Base-by-base conservation (phyloP, 2,797 vertebrate species). In the Pipistrellus kuhlii region DNA sequence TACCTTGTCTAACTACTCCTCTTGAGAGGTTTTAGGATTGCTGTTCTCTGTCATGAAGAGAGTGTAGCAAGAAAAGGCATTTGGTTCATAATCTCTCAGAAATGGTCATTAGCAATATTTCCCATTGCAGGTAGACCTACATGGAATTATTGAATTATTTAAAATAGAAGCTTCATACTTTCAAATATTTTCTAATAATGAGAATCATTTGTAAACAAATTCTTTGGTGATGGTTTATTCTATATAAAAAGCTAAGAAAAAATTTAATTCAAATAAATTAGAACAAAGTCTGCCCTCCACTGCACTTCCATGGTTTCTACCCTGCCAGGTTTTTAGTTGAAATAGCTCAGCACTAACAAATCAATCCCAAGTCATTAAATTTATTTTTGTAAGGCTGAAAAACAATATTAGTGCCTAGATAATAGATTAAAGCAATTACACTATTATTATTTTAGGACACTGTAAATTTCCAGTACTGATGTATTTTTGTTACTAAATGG, bases 401-500 rank as follows among this genome's bases (percentile, higher is more conserved):
- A 95, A 38, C 95, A 97, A 5, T 96, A 97, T 97, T 93, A 95
- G 76, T 96, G 95, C 97, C 94, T 86, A 77, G 97, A 97, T 98
- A 98, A 98, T 97, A 98, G 97, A 98, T 97, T 98, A 98, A 98
- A 93, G 97, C 98, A 98, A 98, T 98, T 98, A 98, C 92, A 90
- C 94, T 97, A 98, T 98, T 98, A 98, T 98, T 98, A 98, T 98
- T 98, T 98, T 98, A 97, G 96, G 96, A 97, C 96, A 98, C 97
- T 97, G 97, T 98, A 98, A 98, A 98, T 98, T 98, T 97, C 97
- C 97, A 96, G 86, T 85, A 86, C 94, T 93, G 97, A 97, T 97
- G 76, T 66, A 97, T 98, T 98, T 98, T 97, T 97, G 97, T 97
- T 97, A 94, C 94, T 92, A 97, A 97, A 96, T 98, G 97, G 98